Conservation (phyloP, 2,113 vertebrate genomes). For the Malurus elegans region DNA sequence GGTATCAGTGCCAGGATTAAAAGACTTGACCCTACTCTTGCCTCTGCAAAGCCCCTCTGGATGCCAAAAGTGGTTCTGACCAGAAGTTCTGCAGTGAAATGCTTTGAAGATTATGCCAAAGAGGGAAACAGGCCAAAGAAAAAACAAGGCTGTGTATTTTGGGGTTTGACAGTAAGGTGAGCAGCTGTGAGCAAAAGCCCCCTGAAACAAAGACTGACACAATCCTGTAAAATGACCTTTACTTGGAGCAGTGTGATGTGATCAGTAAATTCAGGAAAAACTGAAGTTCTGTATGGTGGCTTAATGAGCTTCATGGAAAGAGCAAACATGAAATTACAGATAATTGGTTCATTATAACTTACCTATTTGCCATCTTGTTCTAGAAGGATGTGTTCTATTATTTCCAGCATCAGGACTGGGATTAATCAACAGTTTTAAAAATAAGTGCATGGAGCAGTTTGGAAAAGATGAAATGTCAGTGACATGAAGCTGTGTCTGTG, state of each 20-base stretch:
- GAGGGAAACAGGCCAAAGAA: background rate
- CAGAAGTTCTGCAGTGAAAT: background rate
- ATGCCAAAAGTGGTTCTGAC: background rate
- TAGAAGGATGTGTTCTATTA: constrained; percentile 5
- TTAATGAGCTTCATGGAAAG: constrained; percentile 18
- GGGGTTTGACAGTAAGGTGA: background rate
- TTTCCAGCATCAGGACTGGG: background rate
- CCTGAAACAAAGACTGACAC: background rate
- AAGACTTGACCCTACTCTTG: background rate
- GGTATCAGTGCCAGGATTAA: background rate
- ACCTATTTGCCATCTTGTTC: background rate
- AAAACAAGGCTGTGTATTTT: background rate
- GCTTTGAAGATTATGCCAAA: background rate
- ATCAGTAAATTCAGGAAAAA: background rate
- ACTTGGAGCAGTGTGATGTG: background rate
- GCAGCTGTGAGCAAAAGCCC: background rate
- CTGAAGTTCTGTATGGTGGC: background rate
- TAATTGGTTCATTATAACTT: background rate
- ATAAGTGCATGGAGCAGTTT: background rate
- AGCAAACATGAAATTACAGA: background rate
- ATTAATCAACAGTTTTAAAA: background rate
- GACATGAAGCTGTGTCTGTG: background rate
- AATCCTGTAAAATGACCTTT: constrained; percentile 9
- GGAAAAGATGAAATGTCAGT: background rate
- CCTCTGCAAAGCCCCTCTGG: background rate